A percentile compares a stretch with the other conserved stretches of the same genome.
Conservation (phyloP, 1,140 invertebrate species). For the Bombus confusus region DNA sequence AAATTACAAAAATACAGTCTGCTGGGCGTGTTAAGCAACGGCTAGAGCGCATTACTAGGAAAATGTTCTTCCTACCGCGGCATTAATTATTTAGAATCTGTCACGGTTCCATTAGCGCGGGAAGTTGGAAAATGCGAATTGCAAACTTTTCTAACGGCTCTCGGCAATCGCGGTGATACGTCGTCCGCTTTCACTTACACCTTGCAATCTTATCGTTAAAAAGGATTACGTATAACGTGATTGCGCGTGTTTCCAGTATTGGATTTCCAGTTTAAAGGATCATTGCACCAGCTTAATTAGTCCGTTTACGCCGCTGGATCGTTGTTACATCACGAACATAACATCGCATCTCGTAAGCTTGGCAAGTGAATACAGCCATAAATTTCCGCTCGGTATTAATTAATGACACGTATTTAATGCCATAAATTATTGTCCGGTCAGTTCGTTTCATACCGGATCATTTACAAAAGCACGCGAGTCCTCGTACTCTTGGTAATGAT, state of each 20-base stretch:
- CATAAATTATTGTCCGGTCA: neutral
- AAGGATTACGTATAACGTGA: constrained; percentile 30
- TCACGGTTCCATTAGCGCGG: neutral
- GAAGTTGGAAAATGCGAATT: constrained; percentile 23
- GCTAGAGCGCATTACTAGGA: neutral
- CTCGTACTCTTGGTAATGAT: neutral
- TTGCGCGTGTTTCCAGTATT: constrained; percentile 36
- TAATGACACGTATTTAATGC: neutral
- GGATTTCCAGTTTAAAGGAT: constrained; percentile 35
- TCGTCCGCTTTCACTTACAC: constrained; percentile 28
- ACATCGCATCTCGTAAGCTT: constrained; percentile 8
- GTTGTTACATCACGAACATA: neutral
- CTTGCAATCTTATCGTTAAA: constrained; percentile 49
- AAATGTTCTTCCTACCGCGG: neutral
- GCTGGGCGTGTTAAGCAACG: neutral
- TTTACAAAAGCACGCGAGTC: neutral
- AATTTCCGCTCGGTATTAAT: constrained; percentile 16
- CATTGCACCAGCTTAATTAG: constrained; percentile 21
- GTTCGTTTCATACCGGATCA: neutral
- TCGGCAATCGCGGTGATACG: neutral
- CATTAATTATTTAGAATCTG: constrained; percentile 15
- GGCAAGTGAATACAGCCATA: neutral
- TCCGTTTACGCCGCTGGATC: neutral
- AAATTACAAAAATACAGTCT: neutral
- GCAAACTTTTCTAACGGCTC: constrained; percentile 9